Evolutionary conservation across 2,797 vertebrate genomes (phyloP), one percentile per base, ranked within the genome.

Genomic region (Phyllotis vaccarum): DNA sequence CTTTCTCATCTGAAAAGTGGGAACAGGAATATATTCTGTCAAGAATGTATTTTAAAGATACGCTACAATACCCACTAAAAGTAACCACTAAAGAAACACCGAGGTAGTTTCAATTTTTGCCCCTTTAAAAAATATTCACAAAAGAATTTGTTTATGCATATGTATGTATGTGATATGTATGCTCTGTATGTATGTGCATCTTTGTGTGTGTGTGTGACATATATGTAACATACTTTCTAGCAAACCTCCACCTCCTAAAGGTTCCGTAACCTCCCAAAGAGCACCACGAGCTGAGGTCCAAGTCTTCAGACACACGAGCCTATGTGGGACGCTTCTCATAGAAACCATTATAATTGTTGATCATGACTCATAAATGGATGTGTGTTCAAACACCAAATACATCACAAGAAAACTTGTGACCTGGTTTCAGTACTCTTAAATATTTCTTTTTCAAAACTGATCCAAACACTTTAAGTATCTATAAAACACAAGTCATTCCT

Each of bases 1-100:
- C 75, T 95, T 87, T 93, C n/a, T 93, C 43, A 49, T 76, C 86
- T 94, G 29, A 89, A 70, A 93, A 94, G 24, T 78, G 60, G 46
- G 34, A 14, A 58, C 72, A 52, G 89, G 68, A 66, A 40, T 80
- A 56, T 10, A 16, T 90, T 72, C 13, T 46, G 37, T 24, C 54
- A 81, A 37, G 14, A 6, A 27, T 52, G 16, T 1, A 34, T 75
- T 68, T 86, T 78, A 79, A 83, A 17, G 80, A 70, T 74, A 96
- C 81, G 62, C 58, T 66, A 66, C 1, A 86, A 66, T 52, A 11
- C 10, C 11, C 31, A 54, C 5, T 34, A 92, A 90, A 85, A 81
- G 27, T 62, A 62, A 89, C 10, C 8, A 72, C 68, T 60, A 54
- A 97, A 80, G 54, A n/a, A 93, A 68, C 89, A 8, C 14, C 40